A percentile compares a stretch with the other conserved stretches of the same genome.
Conservation (phyloP, 2,888 invertebrate species). For the Embidobia sp. region DNA sequence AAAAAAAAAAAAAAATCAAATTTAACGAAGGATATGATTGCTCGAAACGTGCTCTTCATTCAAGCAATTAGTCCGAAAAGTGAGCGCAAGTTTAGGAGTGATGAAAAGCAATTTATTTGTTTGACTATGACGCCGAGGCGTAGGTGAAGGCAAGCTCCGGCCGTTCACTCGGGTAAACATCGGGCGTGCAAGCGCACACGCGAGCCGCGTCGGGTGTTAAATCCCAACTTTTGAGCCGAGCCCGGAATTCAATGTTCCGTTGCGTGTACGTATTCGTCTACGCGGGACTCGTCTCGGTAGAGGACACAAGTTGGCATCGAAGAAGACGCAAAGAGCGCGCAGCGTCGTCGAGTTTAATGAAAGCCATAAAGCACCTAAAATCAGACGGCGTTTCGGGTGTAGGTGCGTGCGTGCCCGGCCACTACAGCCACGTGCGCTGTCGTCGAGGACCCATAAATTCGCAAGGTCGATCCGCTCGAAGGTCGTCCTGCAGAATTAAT, state of each 20-base stretch:
- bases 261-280: slow-evolving; percentile 31
- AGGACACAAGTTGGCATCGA: slow-evolving; percentile 46
- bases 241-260: slow-evolving; percentile 39
- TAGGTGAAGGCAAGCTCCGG: slow-evolving; percentile 70
- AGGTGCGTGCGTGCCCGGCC: slow-evolving; percentile 15
- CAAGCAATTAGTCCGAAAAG: too few species aligned
- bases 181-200: slow-evolving; percentile 33
- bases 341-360: slow-evolving; percentile 70
- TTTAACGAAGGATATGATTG: too few species aligned
- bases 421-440: slow-evolving; percentile 35
- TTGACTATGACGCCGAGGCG: slow-evolving; percentile 72
- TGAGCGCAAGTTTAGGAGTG: too few species aligned
- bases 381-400: slow-evolving; percentile 46
- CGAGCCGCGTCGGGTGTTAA: slow-evolving; percentile 46
- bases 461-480: slow-evolving; percentile 56
- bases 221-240: slow-evolving; percentile 54
- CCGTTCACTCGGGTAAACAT: slow-evolving; percentile 74
- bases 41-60: too few species aligned
- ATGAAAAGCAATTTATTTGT: slow-evolving; percentile 28
- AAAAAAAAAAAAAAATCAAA: too few species aligned
- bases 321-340: slow-evolving; percentile 45
- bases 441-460: slow-evolving; percentile 49
- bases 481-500: slow-evolving; percentile 60
- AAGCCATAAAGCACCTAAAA: slow-evolving; percentile 73
- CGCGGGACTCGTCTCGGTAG: slow-evolving; percentile 37